A percentile compares a stretch with the other conserved stretches of the same genome.
Evolutionary conservation across 2,888 invertebrate species (phyloP).

Genomic region (Nudaria mundana): DNA sequence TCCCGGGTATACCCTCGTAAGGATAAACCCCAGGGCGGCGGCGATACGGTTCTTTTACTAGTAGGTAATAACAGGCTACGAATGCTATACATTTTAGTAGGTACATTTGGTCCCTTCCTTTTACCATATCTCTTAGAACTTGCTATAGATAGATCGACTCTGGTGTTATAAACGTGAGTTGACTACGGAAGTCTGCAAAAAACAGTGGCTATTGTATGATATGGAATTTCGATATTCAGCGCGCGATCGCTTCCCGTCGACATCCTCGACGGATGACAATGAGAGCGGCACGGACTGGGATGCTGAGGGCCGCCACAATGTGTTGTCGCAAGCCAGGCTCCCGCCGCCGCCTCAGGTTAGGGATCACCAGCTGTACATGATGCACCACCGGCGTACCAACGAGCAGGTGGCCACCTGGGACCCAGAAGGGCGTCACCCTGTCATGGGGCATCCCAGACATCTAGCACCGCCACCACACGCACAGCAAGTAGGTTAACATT

Average conservation of each 20-base stretch:
- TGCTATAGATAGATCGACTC: too few species aligned
- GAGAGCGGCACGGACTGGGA: conserved; percentile 82
- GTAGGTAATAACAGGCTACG: too few species aligned
- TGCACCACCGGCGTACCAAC: conserved; percentile 19
- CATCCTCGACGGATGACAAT: conserved; percentile 85
- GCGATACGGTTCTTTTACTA: too few species aligned
- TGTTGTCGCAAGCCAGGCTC: conserved; percentile 22
- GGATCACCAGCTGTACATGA: conserved; percentile 16
- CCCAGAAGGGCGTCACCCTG: conserved; percentile 11
- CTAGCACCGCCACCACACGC: conserved; percentile 6
- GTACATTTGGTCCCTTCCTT: too few species aligned
- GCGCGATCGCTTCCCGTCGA: conserved; percentile 85
- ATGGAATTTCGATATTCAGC: conserved; percentile 54
- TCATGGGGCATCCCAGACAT: conserved; percentile 9
- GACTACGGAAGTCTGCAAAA: neutral
- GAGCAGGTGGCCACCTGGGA: conserved; percentile 4
- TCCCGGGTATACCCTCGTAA: too few species aligned
- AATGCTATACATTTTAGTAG: too few species aligned
- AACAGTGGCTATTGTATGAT: neutral
- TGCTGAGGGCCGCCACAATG: conserved; percentile 43
- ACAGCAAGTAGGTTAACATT: neutral
- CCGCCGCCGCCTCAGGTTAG: conserved; percentile 26
- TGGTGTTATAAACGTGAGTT: too few species aligned
- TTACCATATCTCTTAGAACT: too few species aligned
- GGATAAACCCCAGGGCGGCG: too few species aligned